Evolutionary conservation across 1,140 invertebrate genomes (phyloP), one percentile per base, ranked within the genome.

Genomic region (Papilio polytes): DNA sequence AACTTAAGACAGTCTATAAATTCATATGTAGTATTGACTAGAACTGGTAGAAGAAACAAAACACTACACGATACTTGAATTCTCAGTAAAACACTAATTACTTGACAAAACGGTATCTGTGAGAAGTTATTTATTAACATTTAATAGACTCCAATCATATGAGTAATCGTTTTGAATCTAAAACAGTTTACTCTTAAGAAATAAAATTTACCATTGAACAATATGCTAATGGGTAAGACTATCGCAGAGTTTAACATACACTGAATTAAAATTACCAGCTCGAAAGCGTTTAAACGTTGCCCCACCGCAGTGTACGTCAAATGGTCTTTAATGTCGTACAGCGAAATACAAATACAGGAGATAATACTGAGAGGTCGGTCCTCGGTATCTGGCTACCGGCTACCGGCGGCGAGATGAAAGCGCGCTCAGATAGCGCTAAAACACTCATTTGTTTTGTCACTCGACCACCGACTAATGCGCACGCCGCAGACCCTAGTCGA

Each of bases 381-480:
- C 85, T 41, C 81, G 77, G 81, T 85, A 85, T 86, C 83, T 78
- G 80, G 92, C 87, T 92, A 91, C 90, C 84, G 90, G 53, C 53
- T 56, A 56, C 53, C 89, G 87, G 85, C 89, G 88, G 89, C 85
- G 78, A 89, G 87, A 91, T 94, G 84, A 93, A 92, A 93, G 89
- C 82, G 31, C 13, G 44, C 31, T 36, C 74, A 87, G 92, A 94
- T 94, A 92, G 88, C 91, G 88, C 87, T 94, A 92, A 94, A 94
- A 94, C 89, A 94, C 90, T 94, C 92, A 93, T 94, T 94, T 92
- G 93, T 93, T 92, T 91, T 94, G 92, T 93, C 93, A 92, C 90
- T 89, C 85, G 88, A 87, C 89, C 90, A 89, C 87, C 84, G 85
- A 81, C 89, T 89, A 87, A 88, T 87, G 89, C 84, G 51, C 80